These are phyloP conservation scores for Achatina immaculata DNA, from an alignment of 1,140 invertebrate species.

Conservation along the genomic window DNA sequence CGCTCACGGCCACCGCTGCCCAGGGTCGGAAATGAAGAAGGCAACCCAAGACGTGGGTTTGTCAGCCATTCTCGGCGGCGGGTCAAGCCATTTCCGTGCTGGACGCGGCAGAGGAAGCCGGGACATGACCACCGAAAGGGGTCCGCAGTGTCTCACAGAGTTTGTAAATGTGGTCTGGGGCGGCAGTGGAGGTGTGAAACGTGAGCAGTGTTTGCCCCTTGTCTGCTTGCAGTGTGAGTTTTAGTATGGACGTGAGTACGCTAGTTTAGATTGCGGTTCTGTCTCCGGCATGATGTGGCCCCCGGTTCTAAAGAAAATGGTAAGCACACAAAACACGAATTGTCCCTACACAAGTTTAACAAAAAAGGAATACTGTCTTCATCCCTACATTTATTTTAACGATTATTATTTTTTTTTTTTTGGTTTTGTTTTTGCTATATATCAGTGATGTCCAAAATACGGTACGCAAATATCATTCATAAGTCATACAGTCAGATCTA, in stretches of 20 bases:
- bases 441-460: too few relatives aligned
- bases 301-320: too few relatives aligned
- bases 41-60: not conserved
- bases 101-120: not conserved
- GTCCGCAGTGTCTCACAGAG: not conserved
- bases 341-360: too few relatives aligned
- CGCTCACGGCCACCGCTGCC: not conserved
- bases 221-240: not conserved
- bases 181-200: not conserved
- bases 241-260: not conserved
- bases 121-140: constrained; percentile 15
- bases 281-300: too few relatives aligned
- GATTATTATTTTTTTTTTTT: too few relatives aligned
- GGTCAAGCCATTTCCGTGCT: constrained; percentile 11
- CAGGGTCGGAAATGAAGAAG: constrained; percentile 5
- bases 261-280: not conserved
- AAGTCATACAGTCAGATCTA: too few relatives aligned
- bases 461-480: too few relatives aligned
- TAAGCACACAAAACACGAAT: too few relatives aligned
- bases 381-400: too few relatives aligned
- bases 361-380: too few relatives aligned
- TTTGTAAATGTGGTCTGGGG: not conserved
- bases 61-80: not conserved
- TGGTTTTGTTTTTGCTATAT: too few relatives aligned
- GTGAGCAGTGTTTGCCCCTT: not conserved